A percentile compares a stretch with the other conserved stretches of the same genome.
phyloP scores from a whole-genome alignment of 2,888 invertebrate genomes.

The Epistrophe eligans region DNA sequence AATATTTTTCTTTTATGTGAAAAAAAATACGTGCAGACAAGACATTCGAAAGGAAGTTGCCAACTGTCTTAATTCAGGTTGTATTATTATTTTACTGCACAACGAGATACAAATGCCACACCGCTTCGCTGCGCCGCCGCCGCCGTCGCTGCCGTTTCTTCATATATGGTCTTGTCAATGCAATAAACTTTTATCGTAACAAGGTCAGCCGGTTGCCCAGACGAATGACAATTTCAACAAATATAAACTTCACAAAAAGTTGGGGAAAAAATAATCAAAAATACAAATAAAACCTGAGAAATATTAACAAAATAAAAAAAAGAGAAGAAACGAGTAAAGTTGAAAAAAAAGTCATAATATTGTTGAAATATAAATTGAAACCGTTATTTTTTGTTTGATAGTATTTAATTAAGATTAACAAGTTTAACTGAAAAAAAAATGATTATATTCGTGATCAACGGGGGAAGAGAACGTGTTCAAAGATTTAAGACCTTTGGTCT shows the following conservation, averaged over 20 bases:
- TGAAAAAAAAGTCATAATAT: slow-evolving; percentile 4
- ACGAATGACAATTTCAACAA: slow-evolving; percentile 46
- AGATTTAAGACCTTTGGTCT: neutral
- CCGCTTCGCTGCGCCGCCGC: too few relatives aligned
- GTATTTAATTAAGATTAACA: neutral
- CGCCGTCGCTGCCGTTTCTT: neutral
- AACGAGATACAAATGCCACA: neutral
- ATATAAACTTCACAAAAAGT: slow-evolving; percentile 23
- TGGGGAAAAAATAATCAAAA: slow-evolving; percentile 7
- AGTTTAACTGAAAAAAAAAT: neutral
- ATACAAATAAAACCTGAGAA: slow-evolving; percentile 9
- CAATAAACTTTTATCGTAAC: slow-evolving; percentile 72
- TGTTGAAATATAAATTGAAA: slow-evolving; percentile 9
- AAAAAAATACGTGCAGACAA: neutral
- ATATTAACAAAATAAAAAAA: neutral
- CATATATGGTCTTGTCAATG: slow-evolving; percentile 50
- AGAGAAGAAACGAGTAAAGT: neutral
- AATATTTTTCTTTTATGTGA: neutral
- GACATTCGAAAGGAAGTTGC: slow-evolving; percentile 9
- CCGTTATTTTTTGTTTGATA: slow-evolving; percentile 21
- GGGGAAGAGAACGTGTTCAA: neutral
- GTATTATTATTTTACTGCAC: neutral
- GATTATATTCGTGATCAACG: neutral
- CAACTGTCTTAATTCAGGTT: slow-evolving; percentile 10
- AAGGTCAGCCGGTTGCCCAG: slow-evolving; percentile 64